These are phyloP conservation scores for Leucophenga montana DNA, from an alignment of 2,888 invertebrate genomes.

Conservation along the genomic window DNA sequence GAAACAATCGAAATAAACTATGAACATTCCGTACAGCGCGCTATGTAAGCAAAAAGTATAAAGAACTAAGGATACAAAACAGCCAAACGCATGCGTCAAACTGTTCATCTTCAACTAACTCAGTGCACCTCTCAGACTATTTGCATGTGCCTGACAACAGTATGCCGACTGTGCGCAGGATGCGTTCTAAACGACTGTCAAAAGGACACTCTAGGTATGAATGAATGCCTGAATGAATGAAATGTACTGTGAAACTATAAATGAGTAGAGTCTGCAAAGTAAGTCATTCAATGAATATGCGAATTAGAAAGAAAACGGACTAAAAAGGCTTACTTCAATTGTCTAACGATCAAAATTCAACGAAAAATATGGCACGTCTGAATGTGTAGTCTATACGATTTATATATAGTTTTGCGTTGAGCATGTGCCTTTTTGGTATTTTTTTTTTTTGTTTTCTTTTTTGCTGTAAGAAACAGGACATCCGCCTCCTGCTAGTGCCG, in stretches of 20 bases:
- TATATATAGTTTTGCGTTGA: neutral
- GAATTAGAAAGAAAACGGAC: neutral
- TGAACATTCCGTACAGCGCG: no score
- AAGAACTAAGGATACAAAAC: no score
- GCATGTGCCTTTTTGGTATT: no score
- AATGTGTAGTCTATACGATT: neutral
- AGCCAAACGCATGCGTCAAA: no score
- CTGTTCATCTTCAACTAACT: no score
- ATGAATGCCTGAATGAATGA: neutral
- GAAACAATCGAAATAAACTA: no score
- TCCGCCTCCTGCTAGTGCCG: conserved; percentile 18
- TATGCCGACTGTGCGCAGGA: no score
- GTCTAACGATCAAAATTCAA: neutral
- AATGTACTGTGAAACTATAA: neutral
- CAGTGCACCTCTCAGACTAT: no score
- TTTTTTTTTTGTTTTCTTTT: neutral
- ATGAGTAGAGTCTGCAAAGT: conserved; percentile 1
- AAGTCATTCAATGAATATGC: neutral
- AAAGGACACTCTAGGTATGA: neutral
- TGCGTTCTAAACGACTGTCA: no score
- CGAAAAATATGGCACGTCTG: conserved; percentile 13
- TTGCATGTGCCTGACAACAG: no score
- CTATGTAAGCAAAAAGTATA: no score
- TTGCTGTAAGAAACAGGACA: conserved; percentile 16
- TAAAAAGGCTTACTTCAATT: neutral